Conservation (phyloP, 37 sponge, comb jelly and placozoan genomes). For the Ephydatia muelleri region DNA sequence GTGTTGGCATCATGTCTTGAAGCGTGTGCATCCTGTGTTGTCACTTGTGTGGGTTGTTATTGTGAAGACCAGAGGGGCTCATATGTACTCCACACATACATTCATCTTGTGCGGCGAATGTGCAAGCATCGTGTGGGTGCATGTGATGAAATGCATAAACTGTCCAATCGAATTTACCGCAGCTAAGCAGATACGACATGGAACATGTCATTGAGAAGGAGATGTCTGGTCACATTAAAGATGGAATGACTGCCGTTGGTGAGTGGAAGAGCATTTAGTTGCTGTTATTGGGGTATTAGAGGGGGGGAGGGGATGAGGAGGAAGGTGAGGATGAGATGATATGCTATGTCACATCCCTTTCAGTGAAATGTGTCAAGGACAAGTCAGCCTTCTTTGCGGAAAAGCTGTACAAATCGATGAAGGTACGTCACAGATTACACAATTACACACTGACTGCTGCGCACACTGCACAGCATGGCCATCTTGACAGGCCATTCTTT, state of each 20-base stretch:
- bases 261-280: background rate
- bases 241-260: slow-evolving; percentile 78
- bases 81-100: too few species aligned
- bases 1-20: too few species aligned
- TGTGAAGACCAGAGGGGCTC: too few species aligned
- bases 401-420: slow-evolving; percentile 85
- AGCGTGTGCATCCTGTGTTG: too few species aligned
- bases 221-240: slow-evolving; percentile 91
- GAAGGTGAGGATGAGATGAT: background rate
- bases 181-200: slow-evolving; percentile 91
- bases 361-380: slow-evolving; percentile 81
- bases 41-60: too few species aligned
- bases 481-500: too few species aligned
- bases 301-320: background rate
- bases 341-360: background rate
- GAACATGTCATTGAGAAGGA: slow-evolving; percentile 80
- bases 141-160: background rate
- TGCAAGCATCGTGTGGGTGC: too few species aligned
- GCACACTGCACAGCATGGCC: too few species aligned
- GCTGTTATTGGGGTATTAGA: background rate
- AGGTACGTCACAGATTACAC: slow-evolving; percentile 49
- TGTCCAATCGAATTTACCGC: background rate
- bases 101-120: too few species aligned
- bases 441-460: too few species aligned
- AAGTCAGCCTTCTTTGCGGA: slow-evolving; percentile 80